Evolutionary conservation across 2,797 vertebrate species (phyloP), one percentile per base, ranked within the genome.

Genomic region (Trematomus bernacchii): DNA sequence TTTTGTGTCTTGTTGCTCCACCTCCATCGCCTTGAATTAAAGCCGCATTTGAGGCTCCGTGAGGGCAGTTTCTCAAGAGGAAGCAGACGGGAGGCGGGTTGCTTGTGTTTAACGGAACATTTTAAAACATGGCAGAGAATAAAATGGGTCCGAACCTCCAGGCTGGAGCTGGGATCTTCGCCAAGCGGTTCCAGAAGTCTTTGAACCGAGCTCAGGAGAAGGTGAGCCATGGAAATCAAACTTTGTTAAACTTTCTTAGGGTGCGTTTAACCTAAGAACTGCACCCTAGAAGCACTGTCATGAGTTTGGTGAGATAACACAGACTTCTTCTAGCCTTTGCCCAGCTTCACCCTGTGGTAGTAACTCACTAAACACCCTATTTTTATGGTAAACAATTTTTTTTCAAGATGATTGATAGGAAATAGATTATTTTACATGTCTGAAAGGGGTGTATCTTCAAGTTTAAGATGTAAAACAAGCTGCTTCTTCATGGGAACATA

Each of bases 181-280:
- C 98, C 80, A 98, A 95, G 85, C 94, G 96, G 64, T 94, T 99
- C 86, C 97, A 98, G 92, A 99, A 98, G 83, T 97, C 86, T 19
- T 77, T 98, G 90, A 97, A 91, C 83, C 94, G 98, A 50, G 98
- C 97, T 0, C 97, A 98, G 84, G 98, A 99, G 92, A 98, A 97
- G 97, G 97, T 98, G 94, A 89, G 91, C 1, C 14, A 0, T 3
- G 1, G 5, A 48, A 21, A 53, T 0, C 0, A 6, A 14, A 4
- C 12, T 58, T 5, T 3, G 1, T 47, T 1, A 27, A 55, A 3
- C 23, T 5, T 0, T 10, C 27, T 0, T 3, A 9, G 47, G 1
- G 16, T 30, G 19, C 8, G 3, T 33, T 15, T 23, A 18, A 44
- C n/a, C 19, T 23, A 7, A 46, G 0, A 23, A 6, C 3, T 37